Base-by-base conservation (phyloP, 92 coral and sea anemone genomes). In the Palythoa caribaeorum region DNA sequence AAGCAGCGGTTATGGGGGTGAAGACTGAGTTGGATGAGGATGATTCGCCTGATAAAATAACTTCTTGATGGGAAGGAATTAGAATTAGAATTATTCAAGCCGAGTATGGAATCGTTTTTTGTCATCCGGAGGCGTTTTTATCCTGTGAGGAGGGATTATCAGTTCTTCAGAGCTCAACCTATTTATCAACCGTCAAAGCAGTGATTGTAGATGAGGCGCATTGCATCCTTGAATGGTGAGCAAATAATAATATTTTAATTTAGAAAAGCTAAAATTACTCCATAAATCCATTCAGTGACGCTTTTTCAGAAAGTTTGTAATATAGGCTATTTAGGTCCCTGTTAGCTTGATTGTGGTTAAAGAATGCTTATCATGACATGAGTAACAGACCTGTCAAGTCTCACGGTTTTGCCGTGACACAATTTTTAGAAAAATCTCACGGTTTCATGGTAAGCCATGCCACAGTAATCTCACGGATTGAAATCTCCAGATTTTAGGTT, bases 221-320 rank as follows among this genome's bases (percentile, higher is more conserved):
- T 19, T 79, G 90, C 73, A 87, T 87, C 62, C 80, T 87, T 53
- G 87, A 88, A 66, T 79, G 80, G 90, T 88, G 86, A 88, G 90
- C 15, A 13, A 17, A 57, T 13, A 57, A 57, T 17, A 13, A 13
- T 57, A 17, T 57, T 57, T 57, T 13, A 57, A 13, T 17, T 57
- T 57, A 13, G n/a, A 57, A 57, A 57, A 57, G 17, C 15, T 57
- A 13, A 57, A 17, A 13, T 17, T 57, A 57, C 15, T 57, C n/a
- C 15, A 57, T 55, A 55, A 11, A 16, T 55, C 63, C 63, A 55
- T 16, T 55, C 63, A 11, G 14, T 16, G 10, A 11, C 63, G 63
- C 14, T 11, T 55, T 55, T 55, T 55, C 48, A 44, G 48, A 44
- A 44, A 44, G 48, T 44, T 44, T 44, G 48, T 44, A 44, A 44